These are phyloP conservation scores for Zygogramma bicolorata DNA, from an alignment of 2,888 invertebrate species.

Conservation along the genomic window DNA sequence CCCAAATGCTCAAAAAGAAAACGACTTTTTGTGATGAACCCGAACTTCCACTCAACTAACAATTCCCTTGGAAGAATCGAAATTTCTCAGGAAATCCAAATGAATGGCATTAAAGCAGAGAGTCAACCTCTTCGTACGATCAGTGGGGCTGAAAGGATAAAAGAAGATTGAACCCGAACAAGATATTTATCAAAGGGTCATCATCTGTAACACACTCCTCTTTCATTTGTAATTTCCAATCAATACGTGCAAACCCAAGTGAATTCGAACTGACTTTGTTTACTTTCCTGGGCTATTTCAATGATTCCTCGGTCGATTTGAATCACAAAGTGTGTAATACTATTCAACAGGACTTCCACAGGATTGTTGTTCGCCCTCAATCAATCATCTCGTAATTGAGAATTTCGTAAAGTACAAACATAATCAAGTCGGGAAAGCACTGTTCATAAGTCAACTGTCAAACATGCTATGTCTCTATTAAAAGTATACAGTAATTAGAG, in stretches of 20 bases:
- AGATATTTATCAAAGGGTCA: conserved; percentile 10
- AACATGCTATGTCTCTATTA: neutral
- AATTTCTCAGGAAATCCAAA: conserved; percentile 12
- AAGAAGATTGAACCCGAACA: neutral
- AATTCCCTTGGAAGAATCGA: conserved; percentile 8
- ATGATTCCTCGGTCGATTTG: neutral
- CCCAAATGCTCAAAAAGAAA: neutral
- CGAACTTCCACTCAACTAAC: neutral
- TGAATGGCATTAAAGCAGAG: conserved; percentile 7
- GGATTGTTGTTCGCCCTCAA: neutral
- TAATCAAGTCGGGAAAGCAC: neutral
- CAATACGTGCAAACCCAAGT: neutral
- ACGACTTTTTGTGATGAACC: neutral
- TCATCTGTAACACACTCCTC: conserved; percentile 20
- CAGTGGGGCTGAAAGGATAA: neutral
- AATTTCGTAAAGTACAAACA: neutral
- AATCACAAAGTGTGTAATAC: conserved; percentile 5
- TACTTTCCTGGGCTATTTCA: neutral
- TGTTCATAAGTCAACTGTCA: neutral
- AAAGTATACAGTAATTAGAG: neutral
- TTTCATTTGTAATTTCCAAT: conserved; percentile 19
- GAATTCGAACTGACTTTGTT: conserved; percentile 1
- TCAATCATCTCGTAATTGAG: neutral
- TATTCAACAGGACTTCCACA: neutral
- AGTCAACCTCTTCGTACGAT: conserved; percentile 17